A percentile compares a stretch with the other conserved stretches of the same genome.
phyloP scores from a whole-genome alignment of 2,113 vertebrate genomes.

The Egretta garzetta region DNA sequence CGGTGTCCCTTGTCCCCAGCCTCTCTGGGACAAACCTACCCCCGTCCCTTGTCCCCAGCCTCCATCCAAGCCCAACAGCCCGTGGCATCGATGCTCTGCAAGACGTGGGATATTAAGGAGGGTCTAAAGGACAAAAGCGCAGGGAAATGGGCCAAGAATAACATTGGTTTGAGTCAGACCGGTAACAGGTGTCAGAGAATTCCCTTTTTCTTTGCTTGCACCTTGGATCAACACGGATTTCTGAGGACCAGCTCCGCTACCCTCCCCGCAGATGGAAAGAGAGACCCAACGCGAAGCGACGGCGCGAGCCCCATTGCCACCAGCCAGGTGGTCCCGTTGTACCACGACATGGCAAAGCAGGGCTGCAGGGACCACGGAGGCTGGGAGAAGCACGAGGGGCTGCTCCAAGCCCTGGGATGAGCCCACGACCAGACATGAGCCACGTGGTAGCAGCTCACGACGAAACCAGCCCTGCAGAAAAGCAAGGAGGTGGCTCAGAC shows the following conservation, averaged over 20 bases:
- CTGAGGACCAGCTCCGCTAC: neutral
- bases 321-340: fast-evolving
- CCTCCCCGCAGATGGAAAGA: neutral
- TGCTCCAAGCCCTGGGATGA: neutral
- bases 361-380: fast-evolving
- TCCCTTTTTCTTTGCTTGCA: fast-evolving
- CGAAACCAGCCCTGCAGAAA: neutral
- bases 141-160: neutral
- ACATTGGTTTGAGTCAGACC: neutral
- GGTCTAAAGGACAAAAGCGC: neutral
- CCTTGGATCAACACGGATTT: fast-evolving
- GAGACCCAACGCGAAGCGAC: fast-evolving
- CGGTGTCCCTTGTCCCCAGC: neutral
- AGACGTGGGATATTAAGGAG: neutral
- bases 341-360: fast-evolving
- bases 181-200: neutral
- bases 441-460: neutral
- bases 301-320: neutral
- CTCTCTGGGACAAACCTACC: neutral
- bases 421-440: neutral
- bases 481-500: neutral
- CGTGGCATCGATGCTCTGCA: neutral
- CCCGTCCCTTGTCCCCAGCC: neutral
- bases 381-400: neutral
- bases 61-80: neutral